Base-by-base conservation (phyloP, 2,113 vertebrate species). In the Rhizomys pruinosus region DNA sequence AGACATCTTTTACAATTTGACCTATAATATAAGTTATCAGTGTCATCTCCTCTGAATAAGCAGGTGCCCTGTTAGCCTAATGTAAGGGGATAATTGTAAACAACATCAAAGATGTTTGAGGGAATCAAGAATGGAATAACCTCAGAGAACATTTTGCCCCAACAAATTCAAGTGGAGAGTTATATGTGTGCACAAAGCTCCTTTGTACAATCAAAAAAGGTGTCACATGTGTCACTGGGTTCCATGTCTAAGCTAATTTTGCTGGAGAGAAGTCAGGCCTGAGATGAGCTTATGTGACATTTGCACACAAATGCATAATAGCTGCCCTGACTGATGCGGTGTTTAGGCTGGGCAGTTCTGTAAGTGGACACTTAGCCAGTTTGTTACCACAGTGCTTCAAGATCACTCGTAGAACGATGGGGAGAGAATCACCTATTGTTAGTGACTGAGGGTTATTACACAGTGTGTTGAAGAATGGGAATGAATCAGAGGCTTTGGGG, bases 181-280 rank as follows among this genome's bases (percentile, higher is more conserved):
- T 97, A 71, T 87, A 94, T 92, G 91, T 32, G 27, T 52, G 39
- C 22, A 47, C 61, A 61, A 85, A 79, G 95, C 93, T 42, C 52
- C 57, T 93, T 85, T 88, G 32, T 94, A 59, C 57, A 93, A 95
- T 96, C 94, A 97, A 96, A 98, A 96, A 90, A 92, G 10, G 11
- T 94, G 42, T 86, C 88, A 81, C n/a, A 42, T 73, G 57, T 80
- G 66, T 52, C n/a, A 27, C 59, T 0, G 72, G 96, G 91, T 94
- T 96, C 93, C 90, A 27, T 4, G 47, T 93, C 96, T 94, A 95
- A 52, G 87, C 86, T 69, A 82, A 7, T 92, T 84, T 89, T 97
- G 37, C 79, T 42, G 66, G 78, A 57, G 73, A 95, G 91, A 96
- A 97, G 37, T 25, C 84, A 89, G 92, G 34, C 81, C 59, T 5